Evolutionary conservation across 2,113 vertebrate species (phyloP).

Genomic region (Dicentrarchus labrax): DNA sequence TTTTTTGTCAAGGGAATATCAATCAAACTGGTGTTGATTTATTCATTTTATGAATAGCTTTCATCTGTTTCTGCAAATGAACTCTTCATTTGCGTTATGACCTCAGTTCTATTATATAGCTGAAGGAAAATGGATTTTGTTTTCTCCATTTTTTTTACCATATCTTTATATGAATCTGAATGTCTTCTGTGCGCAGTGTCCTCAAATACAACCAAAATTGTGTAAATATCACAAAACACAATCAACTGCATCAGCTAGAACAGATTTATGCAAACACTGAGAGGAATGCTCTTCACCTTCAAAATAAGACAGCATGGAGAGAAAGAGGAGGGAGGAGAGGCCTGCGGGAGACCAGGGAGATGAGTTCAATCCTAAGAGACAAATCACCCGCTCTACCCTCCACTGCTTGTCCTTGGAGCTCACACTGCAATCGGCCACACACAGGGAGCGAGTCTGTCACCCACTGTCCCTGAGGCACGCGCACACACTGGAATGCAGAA

Average conservation of each 20-base stretch:
- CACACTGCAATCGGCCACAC: slow-evolving; percentile 52
- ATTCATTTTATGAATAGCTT: neutral
- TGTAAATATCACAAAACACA: slow-evolving; percentile 38
- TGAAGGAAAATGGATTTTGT: neutral
- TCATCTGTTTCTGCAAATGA: neutral
- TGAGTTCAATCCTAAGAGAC: slow-evolving; percentile 78
- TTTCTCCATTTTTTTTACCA: neutral
- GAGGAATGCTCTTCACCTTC: slow-evolving; percentile 76
- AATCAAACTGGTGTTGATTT: neutral
- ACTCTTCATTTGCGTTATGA: neutral
- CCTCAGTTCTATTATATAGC: neutral
- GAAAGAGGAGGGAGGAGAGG: slow-evolving; percentile 39
- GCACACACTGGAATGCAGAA: slow-evolving; percentile 61
- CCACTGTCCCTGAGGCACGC: slow-evolving; percentile 59
- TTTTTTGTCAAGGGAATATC: neutral
- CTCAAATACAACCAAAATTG: slow-evolving; percentile 6
- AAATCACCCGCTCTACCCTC: slow-evolving; percentile 80
- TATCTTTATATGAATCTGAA: slow-evolving; percentile 5
- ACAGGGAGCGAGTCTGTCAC: slow-evolving; percentile 63
- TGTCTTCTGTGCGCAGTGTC: neutral
- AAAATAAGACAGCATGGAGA: slow-evolving; percentile 67
- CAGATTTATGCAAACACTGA: slow-evolving; percentile 45
- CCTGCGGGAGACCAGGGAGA: slow-evolving; percentile 62
- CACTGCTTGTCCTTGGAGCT: slow-evolving; percentile 80
- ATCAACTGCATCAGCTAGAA: slow-evolving; percentile 57